phyloP scores from a whole-genome alignment of 1,140 invertebrate species.

The Drosophila malerkotliana region DNA sequence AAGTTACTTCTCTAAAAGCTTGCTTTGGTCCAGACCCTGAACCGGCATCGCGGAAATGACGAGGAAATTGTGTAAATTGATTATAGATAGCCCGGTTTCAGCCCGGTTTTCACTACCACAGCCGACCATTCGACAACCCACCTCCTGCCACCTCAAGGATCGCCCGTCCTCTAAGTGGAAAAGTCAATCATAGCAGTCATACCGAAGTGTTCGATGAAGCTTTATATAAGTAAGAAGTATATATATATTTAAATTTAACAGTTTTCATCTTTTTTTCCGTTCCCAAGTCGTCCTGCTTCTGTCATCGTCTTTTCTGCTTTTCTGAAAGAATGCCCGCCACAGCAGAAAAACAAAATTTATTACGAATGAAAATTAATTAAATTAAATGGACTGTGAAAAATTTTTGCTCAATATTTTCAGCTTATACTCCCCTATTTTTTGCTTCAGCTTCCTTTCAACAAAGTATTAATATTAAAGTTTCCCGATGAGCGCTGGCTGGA shows the following conservation, averaged over 20 bases:
- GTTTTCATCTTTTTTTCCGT: slow-evolving; percentile 15
- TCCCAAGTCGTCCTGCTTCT: slow-evolving; percentile 14
- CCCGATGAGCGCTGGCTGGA: slow-evolving; percentile 12
- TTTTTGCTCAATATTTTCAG: slow-evolving; percentile 49
- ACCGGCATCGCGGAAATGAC: slow-evolving; percentile 58
- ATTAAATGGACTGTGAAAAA: slow-evolving; percentile 76
- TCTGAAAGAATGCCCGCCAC: slow-evolving; percentile 22
- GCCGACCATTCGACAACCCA: slow-evolving; percentile 6
- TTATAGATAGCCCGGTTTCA: slow-evolving; percentile 68
- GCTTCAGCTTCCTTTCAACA: slow-evolving; percentile 30
- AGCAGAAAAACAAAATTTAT: slow-evolving; percentile 71
- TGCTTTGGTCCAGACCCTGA: slow-evolving; percentile 17
- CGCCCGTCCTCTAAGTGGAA: slow-evolving; percentile 39
- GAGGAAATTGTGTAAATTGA: slow-evolving; percentile 77
- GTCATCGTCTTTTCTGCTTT: slow-evolving; percentile 22
- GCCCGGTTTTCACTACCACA: slow-evolving; percentile 9
- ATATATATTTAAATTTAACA: slow-evolving; percentile 67
- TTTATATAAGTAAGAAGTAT: background rate
- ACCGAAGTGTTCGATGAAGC: slow-evolving; percentile 7
- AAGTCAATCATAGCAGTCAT: slow-evolving; percentile 51
- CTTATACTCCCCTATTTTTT: slow-evolving; percentile 3
- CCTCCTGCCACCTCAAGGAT: background rate
- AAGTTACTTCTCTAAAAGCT: slow-evolving; percentile 47
- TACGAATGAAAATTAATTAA: slow-evolving; percentile 77
- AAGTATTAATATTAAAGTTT: slow-evolving; percentile 56